phyloP scores from a whole-genome alignment of 1,140 invertebrate genomes.

The Acyrthosiphon pisum region DNA sequence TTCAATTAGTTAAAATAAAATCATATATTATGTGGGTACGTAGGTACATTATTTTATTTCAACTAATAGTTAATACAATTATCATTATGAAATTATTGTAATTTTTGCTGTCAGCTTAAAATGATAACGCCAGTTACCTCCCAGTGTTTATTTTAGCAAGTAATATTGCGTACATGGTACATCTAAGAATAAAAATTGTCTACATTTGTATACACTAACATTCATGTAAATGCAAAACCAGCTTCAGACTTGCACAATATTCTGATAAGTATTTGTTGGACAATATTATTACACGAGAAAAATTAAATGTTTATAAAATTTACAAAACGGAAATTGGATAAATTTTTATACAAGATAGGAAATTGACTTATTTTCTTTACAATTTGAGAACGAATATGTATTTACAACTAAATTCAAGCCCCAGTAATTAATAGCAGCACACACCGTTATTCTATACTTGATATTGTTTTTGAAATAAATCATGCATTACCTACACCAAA shows the following conservation, averaged over 20 bases:
- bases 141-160: background rate
- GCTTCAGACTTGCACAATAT: background rate
- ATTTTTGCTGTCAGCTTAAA: background rate
- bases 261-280: background rate
- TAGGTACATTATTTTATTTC: background rate
- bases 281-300: background rate
- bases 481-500: slow-evolving; percentile 6
- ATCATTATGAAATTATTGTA: background rate
- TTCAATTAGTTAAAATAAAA: background rate
- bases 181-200: background rate
- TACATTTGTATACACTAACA: background rate
- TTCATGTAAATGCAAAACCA: background rate
- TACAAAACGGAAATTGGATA: background rate
- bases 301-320: background rate
- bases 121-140: background rate
- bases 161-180: background rate
- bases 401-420: background rate
- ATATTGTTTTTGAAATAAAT: background rate
- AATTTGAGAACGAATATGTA: slow-evolving; percentile 12
- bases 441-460: background rate
- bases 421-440: background rate
- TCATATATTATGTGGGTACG: background rate
- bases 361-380: slow-evolving; percentile 11
- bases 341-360: background rate
- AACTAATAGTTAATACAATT: background rate